Evolutionary conservation across 2,797 vertebrate genomes (phyloP).

Genomic region (Florisuga fusca): DNA sequence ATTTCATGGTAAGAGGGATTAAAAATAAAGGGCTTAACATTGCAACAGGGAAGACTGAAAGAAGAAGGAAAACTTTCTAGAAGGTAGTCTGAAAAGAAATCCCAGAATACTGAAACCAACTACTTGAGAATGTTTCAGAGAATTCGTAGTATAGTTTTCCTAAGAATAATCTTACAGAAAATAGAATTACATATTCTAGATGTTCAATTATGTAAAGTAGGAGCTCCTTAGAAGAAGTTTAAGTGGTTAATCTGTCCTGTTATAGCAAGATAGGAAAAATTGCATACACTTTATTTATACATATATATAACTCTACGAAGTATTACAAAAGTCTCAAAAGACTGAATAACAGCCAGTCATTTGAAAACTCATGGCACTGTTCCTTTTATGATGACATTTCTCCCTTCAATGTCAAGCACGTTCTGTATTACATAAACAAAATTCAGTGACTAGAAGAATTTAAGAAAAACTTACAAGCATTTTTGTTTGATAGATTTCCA

Average conservation of each 20-base stretch:
- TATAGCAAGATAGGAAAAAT: background rate
- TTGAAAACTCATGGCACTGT: background rate
- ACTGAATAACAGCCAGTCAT: background rate
- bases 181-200: background rate
- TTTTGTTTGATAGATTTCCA: slow-evolving; percentile 97
- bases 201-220: background rate
- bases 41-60: background rate
- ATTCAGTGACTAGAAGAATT: background rate
- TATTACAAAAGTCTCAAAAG: background rate
- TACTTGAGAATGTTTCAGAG: background rate
- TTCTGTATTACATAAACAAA: background rate
- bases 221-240: background rate
- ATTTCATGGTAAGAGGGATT: background rate
- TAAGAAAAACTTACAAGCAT: slow-evolving; percentile 84
- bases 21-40: background rate
- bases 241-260: background rate
- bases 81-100: background rate
- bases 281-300: background rate
- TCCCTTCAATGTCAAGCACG: background rate
- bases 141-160: background rate
- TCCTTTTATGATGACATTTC: background rate
- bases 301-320: background rate
- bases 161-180: background rate
- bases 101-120: background rate
- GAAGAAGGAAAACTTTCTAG: background rate